Evolutionary conservation across 1,140 invertebrate genomes (phyloP), one percentile per base, ranked within the genome.

Genomic region (Psilanteris sp.): DNA sequence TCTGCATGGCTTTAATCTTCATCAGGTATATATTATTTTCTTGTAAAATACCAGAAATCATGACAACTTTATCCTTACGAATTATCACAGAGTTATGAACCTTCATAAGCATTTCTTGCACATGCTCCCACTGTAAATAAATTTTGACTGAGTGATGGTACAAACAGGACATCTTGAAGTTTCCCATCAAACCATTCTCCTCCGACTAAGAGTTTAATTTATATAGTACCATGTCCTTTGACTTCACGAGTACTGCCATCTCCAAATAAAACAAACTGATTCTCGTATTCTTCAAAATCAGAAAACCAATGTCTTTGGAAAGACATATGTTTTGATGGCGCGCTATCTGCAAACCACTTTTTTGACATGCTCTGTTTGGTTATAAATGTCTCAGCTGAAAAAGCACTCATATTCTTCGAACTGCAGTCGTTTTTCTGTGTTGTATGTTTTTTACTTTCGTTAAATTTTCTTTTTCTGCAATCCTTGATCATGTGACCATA

Each of bases 91-190:
- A 14, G 5, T 73, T 27, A n/a, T n/a, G n/a, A n/a, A 0, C 61
- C n/a, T 11, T 73, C 34, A 10, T 78, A 76, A 6, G 34, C n/a
- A 71, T 13, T 67, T 62, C 14, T 66, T 68, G 20, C 50, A 34
- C 1, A 74, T 5, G 54, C 55, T 10, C 54, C 77, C 4, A 78
- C 67, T 43, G 79, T 82, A 44, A 79, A 81, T 5, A 82, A 39
- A 67, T 83, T 81, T 10, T 70, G 75, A 8, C 9, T 43, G 1
- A 79, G 1, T 4, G 39, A 37, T 26, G 75, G 66, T n/a, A 79
- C 72, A 31, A 66, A 78, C 6, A 78, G 26, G 8, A 82, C 79
- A 57, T 78, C 54, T 18, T 72, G 48, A 1, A 68, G 9, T 11
- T 48, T 39, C 0, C 36, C 41, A 10, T 50, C 29, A 1, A 15